phyloP scores from a whole-genome alignment of 2,888 invertebrate species.

The Conomelus anceps region DNA sequence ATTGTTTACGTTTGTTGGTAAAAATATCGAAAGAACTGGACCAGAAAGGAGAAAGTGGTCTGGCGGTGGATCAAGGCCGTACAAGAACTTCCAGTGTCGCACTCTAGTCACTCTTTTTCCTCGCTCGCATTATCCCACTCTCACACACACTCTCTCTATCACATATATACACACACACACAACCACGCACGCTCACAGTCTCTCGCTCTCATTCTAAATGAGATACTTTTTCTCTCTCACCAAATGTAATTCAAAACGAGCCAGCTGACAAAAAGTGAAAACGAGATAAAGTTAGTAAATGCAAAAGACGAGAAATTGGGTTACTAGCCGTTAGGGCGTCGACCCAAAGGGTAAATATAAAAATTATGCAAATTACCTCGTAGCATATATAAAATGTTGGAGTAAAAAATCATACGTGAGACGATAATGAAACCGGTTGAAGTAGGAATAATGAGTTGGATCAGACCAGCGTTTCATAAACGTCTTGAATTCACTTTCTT shows the following conservation, averaged over 20 bases:
- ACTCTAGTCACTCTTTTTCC: too few relatives aligned
- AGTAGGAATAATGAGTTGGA: neutral
- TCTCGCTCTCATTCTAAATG: neutral
- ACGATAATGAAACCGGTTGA: neutral
- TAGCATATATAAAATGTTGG: neutral
- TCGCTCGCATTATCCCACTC: too few relatives aligned
- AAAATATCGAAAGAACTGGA: neutral
- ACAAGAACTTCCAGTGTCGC: neutral
- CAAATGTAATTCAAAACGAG: neutral
- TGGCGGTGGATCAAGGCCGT: neutral
- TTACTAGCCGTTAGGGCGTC: neutral
- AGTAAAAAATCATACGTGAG: neutral
- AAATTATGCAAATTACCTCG: neutral
- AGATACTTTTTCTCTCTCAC: constrained; percentile 14
- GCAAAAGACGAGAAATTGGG: neutral
- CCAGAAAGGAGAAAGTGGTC: neutral
- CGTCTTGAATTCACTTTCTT: neutral
- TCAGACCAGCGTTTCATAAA: neutral
- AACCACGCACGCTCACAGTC: too few relatives aligned
- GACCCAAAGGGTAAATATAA: neutral
- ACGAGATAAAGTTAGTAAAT: neutral
- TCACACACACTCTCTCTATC: too few relatives aligned
- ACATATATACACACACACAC: too few relatives aligned
- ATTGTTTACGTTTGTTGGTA: neutral
- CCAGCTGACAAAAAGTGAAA: neutral